phyloP scores from a whole-genome alignment of 2,797 vertebrate species.

The Scolopax rusticola region DNA sequence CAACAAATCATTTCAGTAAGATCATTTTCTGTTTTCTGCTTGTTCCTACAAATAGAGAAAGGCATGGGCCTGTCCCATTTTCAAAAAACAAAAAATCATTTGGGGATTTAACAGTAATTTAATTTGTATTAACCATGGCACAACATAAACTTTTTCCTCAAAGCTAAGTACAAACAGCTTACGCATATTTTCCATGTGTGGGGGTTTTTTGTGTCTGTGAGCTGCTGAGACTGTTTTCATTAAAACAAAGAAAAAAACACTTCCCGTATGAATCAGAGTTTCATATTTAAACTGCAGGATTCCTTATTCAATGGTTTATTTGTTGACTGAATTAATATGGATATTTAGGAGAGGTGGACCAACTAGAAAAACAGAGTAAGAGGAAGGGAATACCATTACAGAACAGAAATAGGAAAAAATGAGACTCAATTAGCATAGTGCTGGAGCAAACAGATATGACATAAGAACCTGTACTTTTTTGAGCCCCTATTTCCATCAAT shows the following conservation, averaged over 20 bases:
- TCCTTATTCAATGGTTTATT: slow-evolving; percentile 45
- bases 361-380: not conserved
- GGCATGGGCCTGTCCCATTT: not conserved
- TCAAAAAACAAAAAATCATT: slow-evolving; percentile 49
- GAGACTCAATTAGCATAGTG: not conserved
- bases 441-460: not conserved
- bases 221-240: slow-evolving; percentile 62
- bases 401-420: not conserved
- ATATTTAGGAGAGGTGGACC: slow-evolving; percentile 8
- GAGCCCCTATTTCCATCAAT: not conserved
- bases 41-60: slow-evolving; percentile 29
- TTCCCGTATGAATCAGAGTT: slow-evolving; percentile 65
- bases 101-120: slow-evolving; percentile 49
- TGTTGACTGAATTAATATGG: slow-evolving; percentile 22
- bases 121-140: slow-evolving; percentile 49
- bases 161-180: slow-evolving; percentile 65
- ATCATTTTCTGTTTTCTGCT: slow-evolving; percentile 15
- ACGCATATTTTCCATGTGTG: slow-evolving; percentile 67
- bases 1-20: slow-evolving; percentile 54
- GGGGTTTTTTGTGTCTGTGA: slow-evolving; percentile 17
- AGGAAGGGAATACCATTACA: not conserved
- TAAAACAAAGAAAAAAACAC: slow-evolving; percentile 63
- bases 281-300: slow-evolving; percentile 39
- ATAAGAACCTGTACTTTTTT: not conserved
- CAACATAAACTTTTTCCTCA: slow-evolving; percentile 63